Evolutionary conservation across 2,797 vertebrate species (phyloP).

Genomic region (Clarias fuscus): DNA sequence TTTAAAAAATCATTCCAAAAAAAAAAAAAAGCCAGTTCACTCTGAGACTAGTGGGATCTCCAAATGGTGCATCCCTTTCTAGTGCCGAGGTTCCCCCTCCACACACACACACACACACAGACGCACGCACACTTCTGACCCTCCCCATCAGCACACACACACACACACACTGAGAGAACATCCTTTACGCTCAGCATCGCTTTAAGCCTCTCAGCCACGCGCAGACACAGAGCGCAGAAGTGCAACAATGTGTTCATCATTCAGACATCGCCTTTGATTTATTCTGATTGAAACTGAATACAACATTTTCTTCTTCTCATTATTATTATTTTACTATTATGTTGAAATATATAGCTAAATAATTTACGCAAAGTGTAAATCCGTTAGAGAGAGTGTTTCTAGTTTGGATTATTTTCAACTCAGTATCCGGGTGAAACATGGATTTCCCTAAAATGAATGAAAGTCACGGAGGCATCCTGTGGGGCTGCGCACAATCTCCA

Average conservation of each 20-base stretch:
- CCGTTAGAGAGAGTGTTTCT: background rate
- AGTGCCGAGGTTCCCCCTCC: conserved; percentile 11
- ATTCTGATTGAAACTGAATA: background rate
- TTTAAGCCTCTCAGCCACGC: conserved; percentile 1
- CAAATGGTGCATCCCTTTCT: conserved; percentile 12
- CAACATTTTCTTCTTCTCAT: background rate
- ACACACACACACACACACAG: conserved; percentile 12
- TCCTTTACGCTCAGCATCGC: background rate
- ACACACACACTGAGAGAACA: background rate
- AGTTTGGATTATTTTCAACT: background rate
- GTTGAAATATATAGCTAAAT: background rate
- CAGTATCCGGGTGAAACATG: conserved; percentile 5
- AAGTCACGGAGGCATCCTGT: conserved; percentile 25
- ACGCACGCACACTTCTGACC: background rate
- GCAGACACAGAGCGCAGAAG: conserved; percentile 16
- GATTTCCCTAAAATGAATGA: conserved; percentile 50
- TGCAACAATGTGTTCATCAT: conserved; percentile 3
- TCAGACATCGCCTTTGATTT: background rate
- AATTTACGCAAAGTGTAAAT: background rate
- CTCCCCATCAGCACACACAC: conserved; percentile 17
- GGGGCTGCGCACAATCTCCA: conserved; percentile 44
- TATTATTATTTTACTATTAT: background rate
- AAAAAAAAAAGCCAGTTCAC: background rate
- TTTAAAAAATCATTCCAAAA: background rate
- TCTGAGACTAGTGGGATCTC: background rate